Conservation (phyloP, 1,140 invertebrate genomes). For the Trichogramma pretiosum region DNA sequence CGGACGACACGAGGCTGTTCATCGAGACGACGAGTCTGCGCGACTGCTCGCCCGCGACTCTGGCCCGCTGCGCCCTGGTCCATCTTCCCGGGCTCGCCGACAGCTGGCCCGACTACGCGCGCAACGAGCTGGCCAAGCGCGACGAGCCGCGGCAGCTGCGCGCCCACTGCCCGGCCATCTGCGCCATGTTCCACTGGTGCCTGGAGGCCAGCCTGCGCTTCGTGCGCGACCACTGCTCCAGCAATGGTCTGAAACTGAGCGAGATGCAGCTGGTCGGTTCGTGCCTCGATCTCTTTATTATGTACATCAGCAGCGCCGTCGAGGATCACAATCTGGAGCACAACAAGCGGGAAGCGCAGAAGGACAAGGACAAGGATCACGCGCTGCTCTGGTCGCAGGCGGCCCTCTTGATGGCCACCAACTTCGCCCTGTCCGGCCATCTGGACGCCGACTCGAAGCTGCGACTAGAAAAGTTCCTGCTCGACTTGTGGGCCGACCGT, state of each 20-base stretch:
- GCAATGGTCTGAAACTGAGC: slow-evolving; percentile 38
- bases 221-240: slow-evolving; percentile 40
- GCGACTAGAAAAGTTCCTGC: slow-evolving; percentile 52
- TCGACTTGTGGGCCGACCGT: slow-evolving; percentile 35
- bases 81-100: too few relatives aligned
- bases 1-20: slow-evolving; percentile 51
- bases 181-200: slow-evolving; percentile 51
- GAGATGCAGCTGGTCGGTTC: slow-evolving; percentile 44
- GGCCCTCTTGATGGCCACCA: slow-evolving; percentile 50
- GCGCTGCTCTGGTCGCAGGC: slow-evolving; percentile 46
- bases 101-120: too few relatives aligned
- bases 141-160: too few relatives aligned
- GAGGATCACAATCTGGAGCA: slow-evolving; percentile 24
- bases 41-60: slow-evolving; percentile 52
- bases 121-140: too few relatives aligned
- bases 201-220: slow-evolving; percentile 44
- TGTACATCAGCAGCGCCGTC: slow-evolving; percentile 45
- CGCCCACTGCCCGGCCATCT: too few relatives aligned
- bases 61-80: slow-evolving; percentile 60
- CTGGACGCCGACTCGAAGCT: slow-evolving; percentile 44
- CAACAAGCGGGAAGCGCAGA: slow-evolving; percentile 30
- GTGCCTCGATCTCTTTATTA: slow-evolving; percentile 50
- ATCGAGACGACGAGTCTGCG: slow-evolving; percentile 60
- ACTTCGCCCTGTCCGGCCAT: slow-evolving; percentile 55
- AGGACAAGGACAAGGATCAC: slow-evolving; percentile 25